Conservation (phyloP, 1,140 invertebrate species). For the Heterodera carotae region DNA sequence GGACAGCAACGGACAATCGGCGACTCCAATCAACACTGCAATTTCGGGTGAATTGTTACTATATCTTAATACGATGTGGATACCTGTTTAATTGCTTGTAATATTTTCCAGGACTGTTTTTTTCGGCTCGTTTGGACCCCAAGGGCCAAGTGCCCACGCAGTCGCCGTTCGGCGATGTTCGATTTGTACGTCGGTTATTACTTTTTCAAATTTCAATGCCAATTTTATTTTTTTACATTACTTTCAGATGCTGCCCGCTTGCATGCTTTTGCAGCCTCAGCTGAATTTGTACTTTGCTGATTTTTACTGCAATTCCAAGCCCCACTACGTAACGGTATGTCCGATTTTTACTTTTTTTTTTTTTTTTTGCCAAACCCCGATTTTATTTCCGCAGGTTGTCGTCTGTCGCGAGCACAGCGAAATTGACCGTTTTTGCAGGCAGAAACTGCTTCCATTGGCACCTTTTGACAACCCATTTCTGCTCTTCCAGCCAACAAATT, state of each 20-base stretch:
- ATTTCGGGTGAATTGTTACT: constrained; percentile 51
- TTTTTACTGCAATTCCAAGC: constrained; percentile 52
- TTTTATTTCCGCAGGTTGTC: neutral
- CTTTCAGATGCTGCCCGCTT: constrained; percentile 30
- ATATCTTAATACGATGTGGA: neutral
- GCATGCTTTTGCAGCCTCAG: constrained; percentile 28
- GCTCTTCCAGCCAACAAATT: constrained; percentile 24
- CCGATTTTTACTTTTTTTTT: constrained; percentile 17
- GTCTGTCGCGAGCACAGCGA: neutral
- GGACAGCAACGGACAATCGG: constrained; percentile 63
- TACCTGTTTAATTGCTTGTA: neutral
- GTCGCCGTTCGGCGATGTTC: constrained; percentile 53
- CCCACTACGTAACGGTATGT: constrained; percentile 50
- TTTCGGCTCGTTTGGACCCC: constrained; percentile 43
- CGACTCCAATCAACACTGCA: constrained; percentile 54
- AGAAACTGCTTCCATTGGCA: constrained; percentile 38
- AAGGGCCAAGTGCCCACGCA: constrained; percentile 23
- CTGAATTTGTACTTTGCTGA: constrained; percentile 50
- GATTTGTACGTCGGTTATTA: constrained; percentile 42
- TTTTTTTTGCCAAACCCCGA: neutral
- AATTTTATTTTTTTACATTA: neutral
- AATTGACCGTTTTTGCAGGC: constrained; percentile 49
- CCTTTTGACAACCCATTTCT: constrained; percentile 39
- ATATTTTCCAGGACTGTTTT: constrained; percentile 40
- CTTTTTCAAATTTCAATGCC: no score